A percentile compares a stretch with the other conserved stretches of the same genome.
Conservation (phyloP, 2,888 invertebrate genomes). For the Papilio demoleus region DNA sequence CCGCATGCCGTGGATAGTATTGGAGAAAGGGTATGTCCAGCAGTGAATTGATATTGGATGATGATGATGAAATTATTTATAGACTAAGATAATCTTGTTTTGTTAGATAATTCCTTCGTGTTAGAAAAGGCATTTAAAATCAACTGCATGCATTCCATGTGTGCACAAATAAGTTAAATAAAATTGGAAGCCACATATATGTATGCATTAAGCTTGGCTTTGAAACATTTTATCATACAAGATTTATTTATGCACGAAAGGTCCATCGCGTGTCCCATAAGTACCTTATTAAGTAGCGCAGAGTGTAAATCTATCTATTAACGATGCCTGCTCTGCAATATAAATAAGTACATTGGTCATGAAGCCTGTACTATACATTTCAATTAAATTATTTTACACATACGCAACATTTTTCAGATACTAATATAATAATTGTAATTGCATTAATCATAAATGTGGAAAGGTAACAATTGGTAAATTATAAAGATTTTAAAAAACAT, state of each 20-base stretch:
- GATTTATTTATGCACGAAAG: too few relatives aligned
- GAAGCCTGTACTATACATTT: neutral
- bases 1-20: neutral
- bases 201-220: too few relatives aligned
- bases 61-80: neutral
- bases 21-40: neutral
- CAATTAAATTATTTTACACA: neutral
- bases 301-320: neutral
- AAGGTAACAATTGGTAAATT: neutral
- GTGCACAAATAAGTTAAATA: slow-evolving; percentile 1
- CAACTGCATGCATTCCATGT: neutral
- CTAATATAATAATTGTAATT: neutral
- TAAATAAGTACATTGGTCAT: neutral
- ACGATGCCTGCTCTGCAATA: neutral
- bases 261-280: too few relatives aligned
- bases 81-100: neutral
- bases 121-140: neutral
- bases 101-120: neutral
- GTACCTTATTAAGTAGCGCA: neutral
- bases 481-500: neutral
- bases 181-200: slow-evolving; percentile 16
- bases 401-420: neutral
- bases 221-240: too few relatives aligned
- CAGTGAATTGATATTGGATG: neutral
- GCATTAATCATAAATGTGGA: neutral